Evolutionary conservation across 2,888 invertebrate genomes (phyloP), one percentile per base, ranked within the genome.

Genomic region (Notodonta dromedarius): DNA sequence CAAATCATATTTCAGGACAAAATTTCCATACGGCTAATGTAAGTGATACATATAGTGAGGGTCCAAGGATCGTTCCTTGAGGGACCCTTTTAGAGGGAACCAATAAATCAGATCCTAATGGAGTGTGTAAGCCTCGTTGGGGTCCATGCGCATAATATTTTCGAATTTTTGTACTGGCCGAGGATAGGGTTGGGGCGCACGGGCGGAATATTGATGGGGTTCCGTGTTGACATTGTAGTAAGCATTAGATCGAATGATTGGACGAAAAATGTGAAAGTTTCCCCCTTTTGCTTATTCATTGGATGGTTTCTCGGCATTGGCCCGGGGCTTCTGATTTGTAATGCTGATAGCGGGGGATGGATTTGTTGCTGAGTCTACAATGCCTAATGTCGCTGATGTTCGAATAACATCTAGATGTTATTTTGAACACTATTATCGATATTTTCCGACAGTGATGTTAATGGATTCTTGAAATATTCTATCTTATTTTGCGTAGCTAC

Each of bases 81-180:
- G 86, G 84, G 87, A 91, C 90, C 89, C 91, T 91, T 91, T 91
- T 91, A 91, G 89, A 86, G 84, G 83, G 79, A 72, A 80, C 87
- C 83, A 81, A 92, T 92, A 92, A 91, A 92, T 92, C 91, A 92
- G 88, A 74, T 75, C 86, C 78, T 91, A 92, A 92, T 91, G 91
- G 91, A 89, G 86, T 89, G 85, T 86, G 83, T 84, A 84, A 88
- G 81, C 84, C 78, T 77, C 76, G 76, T 73, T 73, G 67, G 82
- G 82, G 83, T 81, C 80, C 84, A 77, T 73, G 79, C 80, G 84
- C 85, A 88, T 89, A 86, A 86, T 88, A 89, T 90, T 89, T 86
- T 82, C 77, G 81, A 87, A 85, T 86, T 87, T 87, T 24, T 82
- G 84, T 80, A 84, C 81, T 87, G 84, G 84, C 85, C 82, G 73